Evolutionary conservation across 2,797 vertebrate genomes (phyloP).

Genomic region (Rhinella marina): DNA sequence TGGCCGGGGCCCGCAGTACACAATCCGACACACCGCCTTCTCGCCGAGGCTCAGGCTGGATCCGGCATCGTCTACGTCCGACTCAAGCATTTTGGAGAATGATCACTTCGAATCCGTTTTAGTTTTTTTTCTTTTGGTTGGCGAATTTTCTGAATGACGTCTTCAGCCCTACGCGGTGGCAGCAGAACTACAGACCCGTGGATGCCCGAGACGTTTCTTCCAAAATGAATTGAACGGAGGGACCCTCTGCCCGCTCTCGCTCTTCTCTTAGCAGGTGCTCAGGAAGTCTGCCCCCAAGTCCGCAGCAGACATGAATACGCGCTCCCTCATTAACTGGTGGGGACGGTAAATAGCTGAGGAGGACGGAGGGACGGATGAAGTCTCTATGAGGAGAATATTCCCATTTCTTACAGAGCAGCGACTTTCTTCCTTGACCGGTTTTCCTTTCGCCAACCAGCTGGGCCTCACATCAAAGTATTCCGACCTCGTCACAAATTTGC

Average conservation of each 20-base stretch:
- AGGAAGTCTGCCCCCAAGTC: not conserved
- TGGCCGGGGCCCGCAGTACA: slow-evolving; percentile 77
- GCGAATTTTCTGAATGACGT: too few relatives aligned
- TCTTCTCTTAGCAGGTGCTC: slow-evolving; percentile 18
- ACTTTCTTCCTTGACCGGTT: slow-evolving; percentile 2
- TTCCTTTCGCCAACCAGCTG: slow-evolving; percentile 1
- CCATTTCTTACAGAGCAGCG: not conserved
- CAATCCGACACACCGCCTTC: slow-evolving; percentile 79
- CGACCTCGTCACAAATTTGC: slow-evolving; percentile 12
- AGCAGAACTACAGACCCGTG: not conserved
- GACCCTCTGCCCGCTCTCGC: not conserved
- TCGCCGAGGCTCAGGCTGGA: slow-evolving; percentile 74
- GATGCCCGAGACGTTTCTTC: too few relatives aligned
- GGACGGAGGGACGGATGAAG: not conserved
- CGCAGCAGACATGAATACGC: not conserved
- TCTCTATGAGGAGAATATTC: slow-evolving; percentile 13
- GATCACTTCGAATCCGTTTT: too few relatives aligned
- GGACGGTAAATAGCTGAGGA: not conserved
- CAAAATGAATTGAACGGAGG: not conserved
- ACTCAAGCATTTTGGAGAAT: slow-evolving; percentile 67
- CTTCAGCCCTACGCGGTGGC: not conserved
- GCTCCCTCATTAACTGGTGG: slow-evolving; percentile 5
- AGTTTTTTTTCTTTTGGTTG: too few relatives aligned
- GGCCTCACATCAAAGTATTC: slow-evolving; percentile 29
- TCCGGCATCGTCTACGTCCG: slow-evolving; percentile 63